Evolutionary conservation across 2,113 vertebrate species (phyloP).

Genomic region (Bubo scandiacus): DNA sequence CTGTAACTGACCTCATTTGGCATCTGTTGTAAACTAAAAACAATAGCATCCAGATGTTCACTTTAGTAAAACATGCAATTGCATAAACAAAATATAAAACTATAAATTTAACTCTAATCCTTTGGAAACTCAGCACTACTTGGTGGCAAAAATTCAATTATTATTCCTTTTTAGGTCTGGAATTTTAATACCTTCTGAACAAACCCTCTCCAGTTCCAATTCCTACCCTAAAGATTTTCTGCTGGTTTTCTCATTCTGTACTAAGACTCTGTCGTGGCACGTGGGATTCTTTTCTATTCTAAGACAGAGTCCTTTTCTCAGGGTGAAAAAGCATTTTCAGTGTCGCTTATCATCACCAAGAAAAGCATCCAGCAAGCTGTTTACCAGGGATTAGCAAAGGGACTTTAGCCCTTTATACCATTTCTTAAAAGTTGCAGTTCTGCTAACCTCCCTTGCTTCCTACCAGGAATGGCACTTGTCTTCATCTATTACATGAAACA

Average conservation of each 20-base stretch:
- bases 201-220: not conserved
- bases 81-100: not conserved
- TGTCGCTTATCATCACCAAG: not conserved
- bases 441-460: not conserved
- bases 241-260: not conserved
- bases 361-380: not conserved
- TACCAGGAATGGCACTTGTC: not conserved
- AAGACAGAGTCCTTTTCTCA: not conserved
- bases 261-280: not conserved
- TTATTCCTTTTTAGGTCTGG: not conserved
- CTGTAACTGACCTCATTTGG: constrained; percentile 60
- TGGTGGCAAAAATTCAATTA: not conserved
- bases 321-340: not conserved
- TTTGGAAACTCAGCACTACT: not conserved
- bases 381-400: not conserved
- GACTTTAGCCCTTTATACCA: not conserved
- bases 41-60: constrained; percentile 24
- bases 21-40: constrained; percentile 46
- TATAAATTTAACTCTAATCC: not conserved
- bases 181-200: not conserved
- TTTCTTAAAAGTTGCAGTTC: not conserved
- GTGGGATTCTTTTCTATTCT: not conserved
- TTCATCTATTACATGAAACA: not conserved
- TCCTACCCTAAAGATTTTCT: not conserved
- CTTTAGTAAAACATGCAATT: not conserved